Evolutionary conservation across 2,888 invertebrate species (phyloP), one percentile per base, ranked within the genome.

Genomic region (Mimachlamys varia): DNA sequence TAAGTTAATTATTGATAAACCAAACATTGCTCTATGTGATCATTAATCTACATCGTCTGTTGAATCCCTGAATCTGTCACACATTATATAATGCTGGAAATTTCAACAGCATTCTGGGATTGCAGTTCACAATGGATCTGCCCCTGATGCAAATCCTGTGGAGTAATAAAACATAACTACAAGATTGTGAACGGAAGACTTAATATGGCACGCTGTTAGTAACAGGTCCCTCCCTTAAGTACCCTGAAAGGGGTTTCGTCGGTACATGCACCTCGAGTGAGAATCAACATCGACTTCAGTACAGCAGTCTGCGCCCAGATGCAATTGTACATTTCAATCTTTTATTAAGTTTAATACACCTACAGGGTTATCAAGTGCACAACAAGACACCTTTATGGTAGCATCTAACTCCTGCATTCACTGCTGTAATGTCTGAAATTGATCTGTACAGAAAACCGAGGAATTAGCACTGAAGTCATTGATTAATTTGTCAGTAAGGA

Each of bases 301-400:
- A 58, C 58, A 58, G 22, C 58, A 76, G 33, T 22, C 13, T 33
- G 27, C 27, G 27, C 19, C 76, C 76, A 0, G 33, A 27, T 76
- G 33, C 76, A 76, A n/a, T 76, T 22, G 33, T 22, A 76, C 76
- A 76, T 76, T 27, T 76, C 76, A 76, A 76, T 76, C 76, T 76
- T 76, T 76, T 33, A 76, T 76, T 27, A 76, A 76, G 33, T 76
- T 76, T 76, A 33, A 76, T 76, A 76, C 76, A 76, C 33, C 13
- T 12, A 27, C 76, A 76, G 76, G 76, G 76, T 76, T 27, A 76
- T 76, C 76, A 76, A 76, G 76, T 76, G 15, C 76, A 33, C 10
- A 13, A 33, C 27, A 15, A 33, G 76, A 33, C 27, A 76, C 76
- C 7, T 76, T 76, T 10, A 76, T 76, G 27, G 33, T 27, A 33